A percentile compares a stretch with the other conserved stretches of the same genome.
phyloP scores from a whole-genome alignment of 2,888 invertebrate genomes.

The Ectemnius continuus region DNA sequence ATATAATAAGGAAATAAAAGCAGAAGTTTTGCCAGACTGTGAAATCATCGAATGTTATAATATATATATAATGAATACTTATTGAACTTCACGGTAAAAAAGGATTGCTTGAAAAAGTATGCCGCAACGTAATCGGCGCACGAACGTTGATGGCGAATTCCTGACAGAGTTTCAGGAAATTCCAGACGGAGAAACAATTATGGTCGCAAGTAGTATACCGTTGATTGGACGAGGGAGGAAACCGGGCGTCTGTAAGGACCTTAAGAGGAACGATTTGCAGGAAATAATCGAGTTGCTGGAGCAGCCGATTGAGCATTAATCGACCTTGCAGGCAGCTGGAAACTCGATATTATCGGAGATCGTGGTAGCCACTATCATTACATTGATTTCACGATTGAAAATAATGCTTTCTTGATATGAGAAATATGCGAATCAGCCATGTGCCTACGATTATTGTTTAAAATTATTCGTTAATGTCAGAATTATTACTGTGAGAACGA shows the following conservation, averaged over 20 bases:
- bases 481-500: too few species aligned
- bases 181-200: constrained; percentile 34
- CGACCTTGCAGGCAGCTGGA: constrained; percentile 59
- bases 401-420: constrained; percentile 30
- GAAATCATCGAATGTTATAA: too few species aligned
- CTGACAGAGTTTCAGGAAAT: constrained; percentile 33
- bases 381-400: constrained; percentile 41
- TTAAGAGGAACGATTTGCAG: constrained; percentile 64
- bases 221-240: constrained; percentile 35
- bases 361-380: constrained; percentile 31
- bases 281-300: constrained; percentile 67
- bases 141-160: background rate
- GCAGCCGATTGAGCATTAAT: constrained; percentile 66
- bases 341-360: constrained; percentile 65
- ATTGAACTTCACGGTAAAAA: too few species aligned
- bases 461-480: too few species aligned
- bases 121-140: too few species aligned
- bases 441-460: too few species aligned
- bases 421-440: constrained; percentile 14
- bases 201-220: constrained; percentile 26
- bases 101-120: too few species aligned
- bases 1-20: too few species aligned
- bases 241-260: constrained; percentile 48
- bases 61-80: too few species aligned
- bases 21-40: too few species aligned